Evolutionary conservation across 2,113 vertebrate genomes (phyloP).

Genomic region (Esox niger): DNA sequence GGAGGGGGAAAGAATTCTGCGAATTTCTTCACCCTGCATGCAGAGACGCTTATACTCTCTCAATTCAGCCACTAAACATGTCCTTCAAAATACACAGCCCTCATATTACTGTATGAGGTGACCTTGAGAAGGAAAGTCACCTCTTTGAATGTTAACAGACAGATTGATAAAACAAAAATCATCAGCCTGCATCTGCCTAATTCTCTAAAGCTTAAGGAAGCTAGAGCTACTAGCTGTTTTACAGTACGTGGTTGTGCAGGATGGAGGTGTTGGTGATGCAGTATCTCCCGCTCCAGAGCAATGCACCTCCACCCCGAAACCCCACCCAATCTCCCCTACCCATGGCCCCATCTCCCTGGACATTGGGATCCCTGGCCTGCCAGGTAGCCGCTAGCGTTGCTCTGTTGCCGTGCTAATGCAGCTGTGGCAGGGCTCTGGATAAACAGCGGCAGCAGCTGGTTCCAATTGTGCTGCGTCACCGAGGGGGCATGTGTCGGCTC

Average conservation of each 20-base stretch:
- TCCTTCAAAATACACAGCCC: background rate
- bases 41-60: constrained; percentile 12
- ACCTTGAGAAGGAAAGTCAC: too few relatives aligned
- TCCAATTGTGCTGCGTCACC: constrained; percentile 49
- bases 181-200: background rate
- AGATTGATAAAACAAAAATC: background rate
- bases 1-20: constrained; percentile 19
- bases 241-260: background rate
- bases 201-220: background rate
- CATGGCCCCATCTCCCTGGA: constrained; percentile 29
- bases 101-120: background rate
- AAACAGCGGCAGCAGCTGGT: constrained; percentile 72
- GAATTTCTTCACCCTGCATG: background rate
- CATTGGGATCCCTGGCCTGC: constrained; percentile 27
- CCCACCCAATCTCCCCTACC: background rate
- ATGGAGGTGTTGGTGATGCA: background rate
- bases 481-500: constrained; percentile 13
- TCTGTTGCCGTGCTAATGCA: constrained; percentile 50
- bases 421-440: constrained; percentile 50
- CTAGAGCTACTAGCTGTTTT: too few relatives aligned
- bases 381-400: constrained; percentile 32
- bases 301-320: too few relatives aligned
- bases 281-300: background rate
- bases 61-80: background rate
- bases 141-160: background rate